A percentile compares a stretch with the other conserved stretches of the same genome.
Conservation (phyloP, 2,797 vertebrate genomes). For the Peromyscus eremicus region DNA sequence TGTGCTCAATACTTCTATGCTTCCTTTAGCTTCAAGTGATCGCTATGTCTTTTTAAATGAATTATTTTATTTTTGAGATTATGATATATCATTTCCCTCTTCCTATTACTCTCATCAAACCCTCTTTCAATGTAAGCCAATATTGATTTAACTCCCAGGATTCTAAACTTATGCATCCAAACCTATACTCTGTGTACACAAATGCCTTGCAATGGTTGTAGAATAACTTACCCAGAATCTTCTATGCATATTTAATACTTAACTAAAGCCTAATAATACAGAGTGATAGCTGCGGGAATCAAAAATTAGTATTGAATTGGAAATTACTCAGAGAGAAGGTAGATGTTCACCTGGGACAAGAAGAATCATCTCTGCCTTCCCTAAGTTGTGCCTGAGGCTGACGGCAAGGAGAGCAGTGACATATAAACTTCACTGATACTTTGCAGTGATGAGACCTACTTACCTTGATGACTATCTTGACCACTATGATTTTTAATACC, state of each 20-base stretch:
- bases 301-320: not conserved
- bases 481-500: conserved; percentile 28
- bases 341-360: not conserved
- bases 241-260: not conserved
- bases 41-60: not conserved
- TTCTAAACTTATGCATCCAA: not conserved
- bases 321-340: not conserved
- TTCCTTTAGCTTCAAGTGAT: not conserved
- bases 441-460: not conserved
- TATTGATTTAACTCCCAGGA: not conserved
- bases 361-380: not conserved
- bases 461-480: not conserved
- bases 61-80: not conserved
- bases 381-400: not conserved
- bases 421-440: not conserved
- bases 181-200: not conserved
- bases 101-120: not conserved
- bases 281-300: not conserved
- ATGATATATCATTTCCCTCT: not conserved
- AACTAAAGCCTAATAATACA: conserved; percentile 14
- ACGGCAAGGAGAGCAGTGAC: not conserved
- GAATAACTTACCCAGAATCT: not conserved
- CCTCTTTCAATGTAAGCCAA: not conserved
- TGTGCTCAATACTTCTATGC: too few relatives aligned
- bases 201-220: not conserved